These are phyloP conservation scores for Phocoena sinus DNA, from an alignment of 2,113 vertebrate genomes.

Conservation along the genomic window DNA sequence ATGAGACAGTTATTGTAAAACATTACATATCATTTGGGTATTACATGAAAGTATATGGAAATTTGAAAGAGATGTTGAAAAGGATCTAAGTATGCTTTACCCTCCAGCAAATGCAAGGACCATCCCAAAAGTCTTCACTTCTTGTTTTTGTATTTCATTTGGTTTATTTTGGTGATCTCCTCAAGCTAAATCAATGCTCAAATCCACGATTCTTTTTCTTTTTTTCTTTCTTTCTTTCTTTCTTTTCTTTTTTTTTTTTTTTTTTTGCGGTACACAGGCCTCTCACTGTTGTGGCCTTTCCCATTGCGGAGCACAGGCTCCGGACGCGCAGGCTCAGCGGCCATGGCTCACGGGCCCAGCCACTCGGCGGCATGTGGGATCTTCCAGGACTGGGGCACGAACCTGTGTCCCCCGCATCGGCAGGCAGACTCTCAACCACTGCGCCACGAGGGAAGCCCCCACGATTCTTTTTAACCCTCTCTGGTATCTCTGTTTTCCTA, in stretches of 20 bases:
- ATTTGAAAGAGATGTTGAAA: slow-evolving; percentile 3
- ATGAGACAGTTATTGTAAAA: slow-evolving; percentile 50
- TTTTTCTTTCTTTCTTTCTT: no score
- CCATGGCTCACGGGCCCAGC: no score
- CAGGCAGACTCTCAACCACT: no score
- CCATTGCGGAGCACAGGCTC: no score
- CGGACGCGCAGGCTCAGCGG: no score
- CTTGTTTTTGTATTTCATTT: background rate
- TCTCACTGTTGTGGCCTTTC: no score
- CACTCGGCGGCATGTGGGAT: no score
- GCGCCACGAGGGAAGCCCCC: no score
- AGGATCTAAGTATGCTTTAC: background rate
- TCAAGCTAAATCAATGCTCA: background rate
- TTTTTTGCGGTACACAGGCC: no score
- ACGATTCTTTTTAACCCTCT: background rate
- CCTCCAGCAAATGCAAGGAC: background rate
- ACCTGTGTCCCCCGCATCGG: no score
- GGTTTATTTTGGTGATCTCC: background rate
- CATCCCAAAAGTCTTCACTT: background rate
- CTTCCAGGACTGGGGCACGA: no score
- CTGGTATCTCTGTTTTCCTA: background rate
- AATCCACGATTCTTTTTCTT: background rate
- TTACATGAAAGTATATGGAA: slow-evolving; percentile 38
- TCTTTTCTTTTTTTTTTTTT: no score
- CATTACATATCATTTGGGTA: slow-evolving; percentile 33